These are phyloP conservation scores for Penaeus japonicus DNA, from an alignment of 1,140 invertebrate species.

Conservation along the genomic window DNA sequence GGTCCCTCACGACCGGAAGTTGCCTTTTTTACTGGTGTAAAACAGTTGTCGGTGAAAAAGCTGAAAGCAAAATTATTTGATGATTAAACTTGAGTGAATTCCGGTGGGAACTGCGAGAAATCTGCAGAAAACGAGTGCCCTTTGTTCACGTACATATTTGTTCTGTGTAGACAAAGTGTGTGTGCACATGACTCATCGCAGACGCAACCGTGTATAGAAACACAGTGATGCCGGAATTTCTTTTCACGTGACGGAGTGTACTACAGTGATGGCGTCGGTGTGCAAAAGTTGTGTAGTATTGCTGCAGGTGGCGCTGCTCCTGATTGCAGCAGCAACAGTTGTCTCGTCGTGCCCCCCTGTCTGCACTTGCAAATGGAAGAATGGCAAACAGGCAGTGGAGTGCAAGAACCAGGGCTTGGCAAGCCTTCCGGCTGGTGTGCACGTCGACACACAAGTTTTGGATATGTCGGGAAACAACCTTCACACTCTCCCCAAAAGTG, in stretches of 20 bases:
- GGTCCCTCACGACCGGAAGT: too few relatives aligned
- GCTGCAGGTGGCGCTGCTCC: background rate
- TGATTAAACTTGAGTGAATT: too few relatives aligned
- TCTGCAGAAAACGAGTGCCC: background rate
- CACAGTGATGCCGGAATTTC: slow-evolving; percentile 25
- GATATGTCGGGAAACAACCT: slow-evolving; percentile 86
- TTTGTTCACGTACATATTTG: background rate
- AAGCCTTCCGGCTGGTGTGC: slow-evolving; percentile 80
- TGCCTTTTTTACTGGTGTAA: too few relatives aligned
- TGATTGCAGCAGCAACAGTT: background rate
- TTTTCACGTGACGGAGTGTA: slow-evolving; percentile 21
- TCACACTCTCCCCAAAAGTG: slow-evolving; percentile 76
- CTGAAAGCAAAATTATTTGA: too few relatives aligned
- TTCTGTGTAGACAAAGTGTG: background rate
- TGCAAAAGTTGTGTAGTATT: background rate
- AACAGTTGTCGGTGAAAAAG: too few relatives aligned
- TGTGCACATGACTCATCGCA: background rate
- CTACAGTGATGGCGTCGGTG: slow-evolving; percentile 25
- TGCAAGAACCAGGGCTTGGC: slow-evolving; percentile 79
- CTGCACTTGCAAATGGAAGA: slow-evolving; percentile 91
- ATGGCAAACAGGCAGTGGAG: slow-evolving; percentile 87
- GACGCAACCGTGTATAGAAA: background rate
- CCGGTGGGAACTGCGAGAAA: background rate
- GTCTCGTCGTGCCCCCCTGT: slow-evolving; percentile 71
- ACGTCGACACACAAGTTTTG: slow-evolving; percentile 85